A percentile compares a stretch with the other conserved stretches of the same genome.
phyloP scores from a whole-genome alignment of 2,888 invertebrate genomes.

The Panzeria rudis region DNA sequence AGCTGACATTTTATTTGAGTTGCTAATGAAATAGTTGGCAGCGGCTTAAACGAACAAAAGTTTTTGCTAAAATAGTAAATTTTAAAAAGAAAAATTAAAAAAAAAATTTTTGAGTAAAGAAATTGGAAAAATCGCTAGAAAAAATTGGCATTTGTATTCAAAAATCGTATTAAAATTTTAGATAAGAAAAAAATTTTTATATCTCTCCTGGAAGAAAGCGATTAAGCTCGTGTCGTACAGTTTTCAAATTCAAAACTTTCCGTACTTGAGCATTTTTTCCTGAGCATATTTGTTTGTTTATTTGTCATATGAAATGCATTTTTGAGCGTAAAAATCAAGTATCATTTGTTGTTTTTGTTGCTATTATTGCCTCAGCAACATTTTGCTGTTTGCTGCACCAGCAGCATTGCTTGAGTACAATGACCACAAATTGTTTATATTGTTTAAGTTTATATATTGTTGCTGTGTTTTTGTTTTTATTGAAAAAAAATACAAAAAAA shows the following conservation, averaged over 20 bases:
- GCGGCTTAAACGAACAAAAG: background rate
- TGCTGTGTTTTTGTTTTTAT: conserved; percentile 50
- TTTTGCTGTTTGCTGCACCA: conserved; percentile 67
- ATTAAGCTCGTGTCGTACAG: no score
- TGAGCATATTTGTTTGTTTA: conserved; percentile 6
- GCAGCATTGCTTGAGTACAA: conserved; percentile 70
- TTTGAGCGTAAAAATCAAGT: conserved; percentile 25
- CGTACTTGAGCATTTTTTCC: conserved; percentile 9
- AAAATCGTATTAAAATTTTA: no score
- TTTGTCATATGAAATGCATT: conserved; percentile 44
- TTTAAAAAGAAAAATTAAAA: no score
- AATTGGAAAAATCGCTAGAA: no score
- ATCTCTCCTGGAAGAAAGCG: no score
- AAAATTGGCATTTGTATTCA: no score
- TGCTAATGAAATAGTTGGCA: background rate
- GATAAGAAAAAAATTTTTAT: no score
- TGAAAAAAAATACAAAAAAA: conserved; percentile 49
- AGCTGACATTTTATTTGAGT: background rate
- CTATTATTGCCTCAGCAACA: conserved; percentile 58
- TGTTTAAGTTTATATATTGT: conserved; percentile 57
- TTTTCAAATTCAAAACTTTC: background rate
- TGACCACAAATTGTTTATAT: conserved; percentile 71
- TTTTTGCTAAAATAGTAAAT: no score
- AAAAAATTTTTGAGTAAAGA: no score
- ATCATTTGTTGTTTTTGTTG: background rate